phyloP scores from a whole-genome alignment of 2,113 vertebrate species.

The Pterophyllum scalare region DNA sequence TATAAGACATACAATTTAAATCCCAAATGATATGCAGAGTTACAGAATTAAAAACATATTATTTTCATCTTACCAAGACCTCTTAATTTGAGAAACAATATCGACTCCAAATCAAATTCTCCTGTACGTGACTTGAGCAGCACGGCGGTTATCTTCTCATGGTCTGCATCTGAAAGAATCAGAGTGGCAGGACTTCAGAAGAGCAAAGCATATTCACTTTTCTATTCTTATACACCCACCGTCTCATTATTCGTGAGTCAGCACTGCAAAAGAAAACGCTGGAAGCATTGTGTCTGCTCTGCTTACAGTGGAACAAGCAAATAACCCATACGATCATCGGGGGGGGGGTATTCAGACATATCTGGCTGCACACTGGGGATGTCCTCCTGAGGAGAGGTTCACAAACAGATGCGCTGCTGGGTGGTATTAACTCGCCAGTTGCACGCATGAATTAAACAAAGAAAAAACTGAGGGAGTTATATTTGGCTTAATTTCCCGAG shows the following conservation, averaged over 20 bases:
- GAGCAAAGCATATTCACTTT: conserved; percentile 7
- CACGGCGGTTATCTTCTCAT: conserved; percentile 75
- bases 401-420: conserved; percentile 14
- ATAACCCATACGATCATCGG: conserved; percentile 20
- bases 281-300: conserved; percentile 35
- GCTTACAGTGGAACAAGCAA: conserved; percentile 8
- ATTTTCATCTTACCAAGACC: conserved; percentile 72
- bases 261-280: conserved; percentile 25
- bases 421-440: not conserved
- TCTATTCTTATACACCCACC: conserved; percentile 24
- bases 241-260: conserved; percentile 51
- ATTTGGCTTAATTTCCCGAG: conserved; percentile 33
- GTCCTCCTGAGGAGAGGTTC: conserved; percentile 2
- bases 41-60: not conserved
- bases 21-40: not conserved
- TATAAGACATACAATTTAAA: conserved; percentile 22
- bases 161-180: conserved; percentile 75
- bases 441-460: conserved; percentile 16
- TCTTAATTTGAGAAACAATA: conserved; percentile 84
- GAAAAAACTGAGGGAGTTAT: conserved; percentile 24
- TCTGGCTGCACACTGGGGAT: conserved; percentile 25
- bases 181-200: conserved; percentile 9
- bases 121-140: conserved; percentile 84
- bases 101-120: conserved; percentile 85
- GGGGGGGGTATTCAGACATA: not conserved